phyloP scores from a whole-genome alignment of 2,797 vertebrate species.

The Zalophus californianus region DNA sequence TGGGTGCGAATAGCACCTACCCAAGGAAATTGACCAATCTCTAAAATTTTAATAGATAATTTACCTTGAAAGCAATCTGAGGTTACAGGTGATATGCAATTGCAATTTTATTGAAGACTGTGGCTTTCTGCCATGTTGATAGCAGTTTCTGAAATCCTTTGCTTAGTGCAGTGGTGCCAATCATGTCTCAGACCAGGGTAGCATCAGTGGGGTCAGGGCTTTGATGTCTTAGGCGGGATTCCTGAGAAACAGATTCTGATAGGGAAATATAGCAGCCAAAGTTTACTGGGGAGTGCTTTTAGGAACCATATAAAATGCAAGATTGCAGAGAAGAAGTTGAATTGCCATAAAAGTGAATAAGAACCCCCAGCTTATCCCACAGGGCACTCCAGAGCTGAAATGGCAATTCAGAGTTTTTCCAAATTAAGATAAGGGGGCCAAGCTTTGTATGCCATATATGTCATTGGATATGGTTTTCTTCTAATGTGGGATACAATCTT shows the following conservation, averaged over 20 bases:
- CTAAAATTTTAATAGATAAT: neutral
- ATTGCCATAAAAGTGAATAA: neutral
- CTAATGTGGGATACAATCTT: neutral
- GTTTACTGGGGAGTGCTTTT: neutral
- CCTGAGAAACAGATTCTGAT: neutral
- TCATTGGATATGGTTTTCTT: neutral
- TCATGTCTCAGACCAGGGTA: neutral
- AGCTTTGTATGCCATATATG: neutral
- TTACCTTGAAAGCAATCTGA: neutral
- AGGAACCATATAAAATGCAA: neutral
- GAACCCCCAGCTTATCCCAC: neutral
- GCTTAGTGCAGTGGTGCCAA: neutral
- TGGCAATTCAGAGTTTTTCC: neutral
- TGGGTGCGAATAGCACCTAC: no score
- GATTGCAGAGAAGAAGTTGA: neutral
- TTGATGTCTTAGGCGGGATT: neutral
- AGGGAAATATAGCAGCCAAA: neutral
- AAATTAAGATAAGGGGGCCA: neutral
- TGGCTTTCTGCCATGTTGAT: neutral
- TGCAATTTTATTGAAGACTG: neutral
- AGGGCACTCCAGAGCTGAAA: accelerated
- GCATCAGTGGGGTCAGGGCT: neutral
- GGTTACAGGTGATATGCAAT: no score
- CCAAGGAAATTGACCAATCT: neutral
- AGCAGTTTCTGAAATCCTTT: neutral